Conservation (phyloP, 2,113 vertebrate genomes). For the Oostethus manadensis region DNA sequence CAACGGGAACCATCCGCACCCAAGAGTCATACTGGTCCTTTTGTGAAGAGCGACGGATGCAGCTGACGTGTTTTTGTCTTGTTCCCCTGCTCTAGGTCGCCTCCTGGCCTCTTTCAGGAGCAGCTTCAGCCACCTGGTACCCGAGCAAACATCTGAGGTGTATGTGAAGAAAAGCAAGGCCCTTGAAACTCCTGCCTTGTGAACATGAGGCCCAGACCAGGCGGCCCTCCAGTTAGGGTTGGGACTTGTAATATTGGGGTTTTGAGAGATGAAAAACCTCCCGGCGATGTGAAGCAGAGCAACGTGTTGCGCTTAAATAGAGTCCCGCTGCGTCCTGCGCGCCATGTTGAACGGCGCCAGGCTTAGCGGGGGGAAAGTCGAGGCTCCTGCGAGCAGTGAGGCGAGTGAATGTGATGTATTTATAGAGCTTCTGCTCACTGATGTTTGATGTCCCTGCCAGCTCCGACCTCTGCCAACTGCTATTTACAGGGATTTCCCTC, state of each 20-base stretch:
- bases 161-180: constrained; percentile 76
- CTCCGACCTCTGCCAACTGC: constrained; percentile 60
- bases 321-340: constrained; percentile 12
- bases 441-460: constrained; percentile 72
- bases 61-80: constrained; percentile 1
- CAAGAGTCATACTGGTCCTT: background rate
- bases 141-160: constrained; percentile 72
- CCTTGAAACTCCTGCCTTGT: constrained; percentile 40
- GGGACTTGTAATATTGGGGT: background rate
- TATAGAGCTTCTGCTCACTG: constrained; percentile 66
- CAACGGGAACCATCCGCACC: too few relatives aligned
- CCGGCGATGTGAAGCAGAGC: constrained; percentile 14
- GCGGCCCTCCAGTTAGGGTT: too few relatives aligned
- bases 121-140: constrained; percentile 74
- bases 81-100: constrained; percentile 65
- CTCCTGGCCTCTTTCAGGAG: constrained; percentile 78
- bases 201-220: constrained; percentile 13
- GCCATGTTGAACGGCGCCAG: constrained; percentile 15
- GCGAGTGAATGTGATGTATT: constrained; percentile 73
- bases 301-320: constrained; percentile 14
- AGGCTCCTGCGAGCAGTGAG: constrained; percentile 33
- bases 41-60: constrained; percentile 6
- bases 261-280: background rate
- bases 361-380: constrained; percentile 24
- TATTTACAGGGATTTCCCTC: constrained; percentile 77